phyloP scores from a whole-genome alignment of 2,797 vertebrate genomes.

The Balearica regulorum region DNA sequence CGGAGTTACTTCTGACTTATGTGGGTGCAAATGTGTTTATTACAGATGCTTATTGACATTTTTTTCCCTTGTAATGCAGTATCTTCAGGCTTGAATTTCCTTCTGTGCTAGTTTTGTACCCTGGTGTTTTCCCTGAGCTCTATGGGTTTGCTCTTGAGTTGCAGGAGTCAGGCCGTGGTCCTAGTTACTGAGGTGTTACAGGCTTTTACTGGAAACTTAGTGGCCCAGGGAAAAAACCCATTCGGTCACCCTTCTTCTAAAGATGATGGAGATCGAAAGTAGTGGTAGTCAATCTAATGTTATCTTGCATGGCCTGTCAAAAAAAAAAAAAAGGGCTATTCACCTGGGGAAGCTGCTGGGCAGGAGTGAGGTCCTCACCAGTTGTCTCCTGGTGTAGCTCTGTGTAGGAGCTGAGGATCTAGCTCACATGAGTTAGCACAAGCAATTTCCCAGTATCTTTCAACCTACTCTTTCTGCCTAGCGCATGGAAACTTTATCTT shows the following conservation, averaged over 20 bases:
- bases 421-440: rapidly evolving
- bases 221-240: neutral
- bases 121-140: neutral
- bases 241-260: neutral
- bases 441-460: neutral
- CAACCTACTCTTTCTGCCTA: neutral
- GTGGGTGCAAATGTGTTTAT: neutral
- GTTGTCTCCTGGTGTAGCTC: neutral
- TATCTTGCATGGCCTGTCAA: neutral
- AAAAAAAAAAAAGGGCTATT: neutral
- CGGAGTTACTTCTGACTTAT: neutral
- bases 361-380: neutral
- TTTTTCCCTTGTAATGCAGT: rapidly evolving
- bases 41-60: neutral
- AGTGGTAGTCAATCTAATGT: neutral
- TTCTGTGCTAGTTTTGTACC: neutral
- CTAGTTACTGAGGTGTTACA: neutral
- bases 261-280: neutral
- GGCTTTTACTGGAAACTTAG: neutral
- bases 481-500: neutral
- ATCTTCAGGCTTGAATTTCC: neutral
- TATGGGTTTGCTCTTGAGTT: neutral
- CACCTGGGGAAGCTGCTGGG: neutral
- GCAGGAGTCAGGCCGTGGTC: too few species aligned
- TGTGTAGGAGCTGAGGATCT: neutral